Base-by-base conservation (phyloP, 2,797 vertebrate species). In the Macropodus opercularis region DNA sequence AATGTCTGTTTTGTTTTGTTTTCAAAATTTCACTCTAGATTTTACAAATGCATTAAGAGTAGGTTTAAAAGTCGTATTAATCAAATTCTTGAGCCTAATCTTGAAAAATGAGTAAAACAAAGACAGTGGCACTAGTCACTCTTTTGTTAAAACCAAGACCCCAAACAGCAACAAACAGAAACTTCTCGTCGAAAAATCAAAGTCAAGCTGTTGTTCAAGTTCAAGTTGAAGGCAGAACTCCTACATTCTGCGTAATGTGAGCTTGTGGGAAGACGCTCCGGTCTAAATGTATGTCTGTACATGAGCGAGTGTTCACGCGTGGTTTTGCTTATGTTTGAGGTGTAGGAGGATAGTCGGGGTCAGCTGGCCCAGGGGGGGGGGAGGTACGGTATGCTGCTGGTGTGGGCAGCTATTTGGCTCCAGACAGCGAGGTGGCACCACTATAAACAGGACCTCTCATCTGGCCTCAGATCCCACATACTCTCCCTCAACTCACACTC, bases 381-480 rank as follows among this genome's bases (percentile, higher is more conserved):
- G 67, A 77, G 61, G 41, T 23, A 36, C 35, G 17, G 35, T 36
- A 29, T 18, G 52, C 42, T 77, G 69, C 46, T 23, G 58, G 38
- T 58, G 75, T 84, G 74, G 84, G 80, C 35, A 46, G 79, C 53
- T 78, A 23, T 72, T 63, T 84, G 83, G 85, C 78, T 84, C 48
- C 39, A 78, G 75, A 83, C 72, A 77, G 75, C 38, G 61, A 66
- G 70, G 84, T 74, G 77, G 86, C 79, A 58, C 40, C 3, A 60
- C 54, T 79, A 70, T 81, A 87, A 88, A 87, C 65, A 69, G 58
- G 80, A 84, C 80, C 77, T 81, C 68, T 85, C 77, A 64, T 72
- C 58, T 69, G 77, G 74, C 81, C 85, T 76, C 71, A 46, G 44
- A 81, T 75, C 79, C 75, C 67, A 77, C 66, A 58, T 75, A 69